phyloP scores from a whole-genome alignment of 2,888 invertebrate species.

The Lasius fuliginosus region DNA sequence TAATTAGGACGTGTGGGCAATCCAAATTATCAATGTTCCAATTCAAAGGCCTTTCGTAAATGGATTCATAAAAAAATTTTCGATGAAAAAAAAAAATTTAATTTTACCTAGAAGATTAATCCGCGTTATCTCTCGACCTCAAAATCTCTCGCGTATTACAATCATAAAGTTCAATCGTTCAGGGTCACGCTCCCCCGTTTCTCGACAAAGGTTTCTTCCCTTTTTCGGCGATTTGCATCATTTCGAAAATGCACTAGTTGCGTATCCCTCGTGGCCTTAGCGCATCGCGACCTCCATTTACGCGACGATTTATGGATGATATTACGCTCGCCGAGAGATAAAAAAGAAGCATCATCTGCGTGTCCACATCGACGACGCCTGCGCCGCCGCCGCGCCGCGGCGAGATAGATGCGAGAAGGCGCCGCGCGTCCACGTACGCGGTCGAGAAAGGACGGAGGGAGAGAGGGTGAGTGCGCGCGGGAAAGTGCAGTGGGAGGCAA shows the following conservation, averaged over 20 bases:
- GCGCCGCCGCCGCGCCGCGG: conserved; percentile 60
- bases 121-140: conserved; percentile 7
- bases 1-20: conserved; percentile 7
- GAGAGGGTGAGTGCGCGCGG: conserved; percentile 65
- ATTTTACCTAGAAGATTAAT: neutral
- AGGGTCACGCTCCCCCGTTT: neutral
- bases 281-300: conserved; percentile 35
- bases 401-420: conserved; percentile 85
- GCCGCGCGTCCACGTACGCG: conserved; percentile 71
- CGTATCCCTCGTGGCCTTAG: conserved; percentile 12
- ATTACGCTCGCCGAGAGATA: conserved; percentile 51
- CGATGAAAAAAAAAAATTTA: neutral
- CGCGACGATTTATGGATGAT: conserved; percentile 55
- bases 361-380: conserved; percentile 70
- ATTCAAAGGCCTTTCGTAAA: neutral
- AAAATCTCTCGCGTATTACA: neutral
- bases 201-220: neutral
- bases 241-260: conserved; percentile 47
- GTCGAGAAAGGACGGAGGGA: conserved; percentile 86
- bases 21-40: neutral
- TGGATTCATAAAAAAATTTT: conserved; percentile 6
- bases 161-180: neutral
- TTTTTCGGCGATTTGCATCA: conserved; percentile 14
- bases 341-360: conserved; percentile 29
- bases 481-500: conserved; percentile 84